Conservation (phyloP, 1,140 invertebrate species). For the Heliconius hermathena region DNA sequence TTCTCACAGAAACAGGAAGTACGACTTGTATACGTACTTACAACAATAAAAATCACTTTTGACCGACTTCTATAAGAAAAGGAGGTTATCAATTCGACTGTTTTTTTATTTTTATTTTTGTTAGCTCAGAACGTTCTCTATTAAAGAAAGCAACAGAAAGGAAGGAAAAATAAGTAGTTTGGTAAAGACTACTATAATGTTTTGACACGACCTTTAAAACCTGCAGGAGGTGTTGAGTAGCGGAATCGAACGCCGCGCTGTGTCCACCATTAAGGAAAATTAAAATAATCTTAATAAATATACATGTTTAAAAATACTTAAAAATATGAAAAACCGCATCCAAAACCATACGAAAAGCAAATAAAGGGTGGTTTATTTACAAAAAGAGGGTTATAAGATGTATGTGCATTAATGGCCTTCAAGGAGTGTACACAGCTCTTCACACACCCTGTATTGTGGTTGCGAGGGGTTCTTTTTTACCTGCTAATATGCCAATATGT, state of each 20-base stretch:
- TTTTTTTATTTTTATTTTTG: too few species aligned
- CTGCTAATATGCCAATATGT: not conserved
- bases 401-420: not conserved
- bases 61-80: too few species aligned
- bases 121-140: too few species aligned
- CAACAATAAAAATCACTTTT: too few species aligned
- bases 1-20: too few species aligned
- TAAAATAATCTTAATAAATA: not conserved
- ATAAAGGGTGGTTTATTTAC: slow-evolving; percentile 8
- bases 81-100: too few species aligned
- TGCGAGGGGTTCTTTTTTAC: not conserved
- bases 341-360: not conserved
- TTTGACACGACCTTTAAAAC: too few species aligned
- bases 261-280: not conserved
- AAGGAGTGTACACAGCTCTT: slow-evolving; percentile 5
- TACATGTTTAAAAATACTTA: not conserved
- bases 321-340: not conserved
- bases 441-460: not conserved
- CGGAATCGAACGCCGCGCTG: not conserved
- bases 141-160: too few species aligned
- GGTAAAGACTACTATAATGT: too few species aligned
- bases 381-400: slow-evolving; percentile 1
- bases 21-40: too few species aligned
- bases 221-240: too few species aligned
- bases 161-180: too few species aligned